Base-by-base conservation (phyloP, 1,140 invertebrate species). In the Ladona fulva region DNA sequence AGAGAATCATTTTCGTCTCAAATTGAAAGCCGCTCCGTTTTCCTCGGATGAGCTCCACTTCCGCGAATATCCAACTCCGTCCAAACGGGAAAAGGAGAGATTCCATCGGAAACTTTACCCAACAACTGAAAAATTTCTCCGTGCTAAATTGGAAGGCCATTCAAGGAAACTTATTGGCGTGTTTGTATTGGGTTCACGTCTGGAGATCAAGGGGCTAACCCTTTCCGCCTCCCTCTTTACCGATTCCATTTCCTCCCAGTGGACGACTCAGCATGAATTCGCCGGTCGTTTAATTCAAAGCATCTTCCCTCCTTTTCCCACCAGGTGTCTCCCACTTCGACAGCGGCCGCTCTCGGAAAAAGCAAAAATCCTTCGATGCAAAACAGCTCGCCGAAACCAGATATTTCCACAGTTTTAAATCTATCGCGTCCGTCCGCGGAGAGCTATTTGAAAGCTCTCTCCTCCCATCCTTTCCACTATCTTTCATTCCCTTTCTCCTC, bases 311-410 rank as follows among this genome's bases (percentile, higher is more conserved):
- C 44, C 44, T 52, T 52, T 22, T 66, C 52, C n/a, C 52, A 22
- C 52, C 52, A 66, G 52, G 52, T 66, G 52, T 66, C 52, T 66
- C 52, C 52, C 14, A 66, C 52, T 66, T 66, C 52, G 52, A 66
- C 52, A 66, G 52, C 52, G 52, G n/a, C 52, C 52, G 19, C 44
- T 19, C 10, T 19, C 44, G 52, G 52, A 66, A 22, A 66, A 22
- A 66, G 52, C 16, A 66, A 66, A 66, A 66, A 16, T 66, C 52
- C 52, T 66, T 66, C 16, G 52, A 66, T 66, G 52, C 52, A 66
- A 66, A 66, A 22, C 52, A 66, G 52, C 19, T 10, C 44, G 44
- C 52, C 52, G 52, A 66, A 66, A 66, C 52, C 52, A 66, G 52
- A 66, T 19, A 66, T 66, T 66, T 66, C 52, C 52, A 16, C n/a